Evolutionary conservation across 2,888 invertebrate genomes (phyloP).

Genomic region (Leucophora obtusa): DNA sequence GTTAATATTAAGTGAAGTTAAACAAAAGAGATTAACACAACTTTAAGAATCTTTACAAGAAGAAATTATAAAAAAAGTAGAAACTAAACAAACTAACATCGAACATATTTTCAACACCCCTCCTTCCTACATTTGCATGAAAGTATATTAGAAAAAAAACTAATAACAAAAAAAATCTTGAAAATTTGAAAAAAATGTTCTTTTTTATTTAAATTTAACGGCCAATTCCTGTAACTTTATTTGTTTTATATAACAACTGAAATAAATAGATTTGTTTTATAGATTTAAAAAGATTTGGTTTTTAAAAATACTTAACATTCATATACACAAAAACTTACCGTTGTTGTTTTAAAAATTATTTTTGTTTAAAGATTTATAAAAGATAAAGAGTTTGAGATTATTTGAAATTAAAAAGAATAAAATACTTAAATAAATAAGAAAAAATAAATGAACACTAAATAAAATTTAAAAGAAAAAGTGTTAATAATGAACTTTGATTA

Average conservation of each 20-base stretch:
- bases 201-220: conserved; percentile 68
- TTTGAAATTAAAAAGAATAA: conserved; percentile 1
- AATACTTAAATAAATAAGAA: conserved; percentile 4
- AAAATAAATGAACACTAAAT: neutral
- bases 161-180: conserved; percentile 36
- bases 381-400: conserved; percentile 2
- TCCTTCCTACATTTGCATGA: conserved; percentile 71
- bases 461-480: conserved; percentile 12
- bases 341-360: conserved; percentile 23
- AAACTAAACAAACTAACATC: conserved; percentile 66
- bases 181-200: conserved; percentile 58
- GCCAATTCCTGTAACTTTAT: conserved; percentile 76
- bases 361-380: conserved; percentile 8
- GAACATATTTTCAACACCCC: conserved; percentile 75
- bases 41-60: conserved; percentile 9
- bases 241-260: conserved; percentile 59
- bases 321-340: conserved; percentile 64
- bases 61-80: conserved; percentile 43
- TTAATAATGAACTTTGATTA: neutral
- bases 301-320: conserved; percentile 62
- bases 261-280: conserved; percentile 34
- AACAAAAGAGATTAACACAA: conserved; percentile 36
- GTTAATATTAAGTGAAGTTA: conserved; percentile 32
- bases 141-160: conserved; percentile 59
- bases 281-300: conserved; percentile 27